These are phyloP conservation scores for Monochamus alternatus DNA, from an alignment of 2,888 invertebrate species.

Conservation along the genomic window DNA sequence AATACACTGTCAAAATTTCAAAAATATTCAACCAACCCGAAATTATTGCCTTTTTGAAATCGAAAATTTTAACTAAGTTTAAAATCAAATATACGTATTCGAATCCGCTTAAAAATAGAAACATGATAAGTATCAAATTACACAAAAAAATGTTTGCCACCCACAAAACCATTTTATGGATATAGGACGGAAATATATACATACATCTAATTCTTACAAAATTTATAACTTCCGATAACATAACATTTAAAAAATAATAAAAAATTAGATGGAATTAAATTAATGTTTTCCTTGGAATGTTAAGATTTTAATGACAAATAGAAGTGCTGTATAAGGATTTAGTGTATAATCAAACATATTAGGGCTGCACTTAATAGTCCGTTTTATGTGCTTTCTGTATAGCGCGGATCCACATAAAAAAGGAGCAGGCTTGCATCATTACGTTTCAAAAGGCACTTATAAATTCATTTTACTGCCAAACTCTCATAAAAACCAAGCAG, in stretches of 20 bases:
- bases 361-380: neutral
- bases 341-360: neutral
- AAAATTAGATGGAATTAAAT: neutral
- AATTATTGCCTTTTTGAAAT: too few species aligned
- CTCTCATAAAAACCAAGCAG: conserved; percentile 9
- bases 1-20: too few species aligned
- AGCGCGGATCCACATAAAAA: conserved; percentile 2
- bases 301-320: neutral
- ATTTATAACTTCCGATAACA: neutral
- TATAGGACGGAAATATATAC: neutral
- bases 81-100: too few species aligned
- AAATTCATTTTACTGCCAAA: conserved; percentile 21
- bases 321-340: neutral
- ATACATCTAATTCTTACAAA: too few species aligned
- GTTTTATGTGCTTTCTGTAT: neutral
- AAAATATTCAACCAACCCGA: too few species aligned
- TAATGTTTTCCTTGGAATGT: neutral
- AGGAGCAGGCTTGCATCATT: conserved; percentile 17
- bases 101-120: too few species aligned
- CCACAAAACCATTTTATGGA: neutral
- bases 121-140: neutral
- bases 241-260: neutral
- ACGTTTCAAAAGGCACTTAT: conserved; percentile 14
- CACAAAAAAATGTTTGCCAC: neutral
- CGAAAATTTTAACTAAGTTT: too few species aligned